phyloP scores from a whole-genome alignment of 2,888 invertebrate species.

The Mycogona germanica region DNA sequence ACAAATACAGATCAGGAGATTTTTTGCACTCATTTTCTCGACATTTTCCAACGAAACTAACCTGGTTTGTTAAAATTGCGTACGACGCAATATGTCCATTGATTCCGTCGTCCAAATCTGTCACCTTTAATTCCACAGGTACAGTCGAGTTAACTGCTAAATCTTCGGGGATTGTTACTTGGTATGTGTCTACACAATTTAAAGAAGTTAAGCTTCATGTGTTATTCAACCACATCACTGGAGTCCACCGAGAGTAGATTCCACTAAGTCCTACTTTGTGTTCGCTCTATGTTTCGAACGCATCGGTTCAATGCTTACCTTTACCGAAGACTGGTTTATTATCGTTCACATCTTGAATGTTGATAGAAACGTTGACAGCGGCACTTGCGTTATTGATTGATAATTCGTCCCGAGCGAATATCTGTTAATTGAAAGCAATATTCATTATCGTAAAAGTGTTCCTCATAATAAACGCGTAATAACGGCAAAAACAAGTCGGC shows the following conservation, averaged over 20 bases:
- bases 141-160: slow-evolving; percentile 15
- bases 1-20: background rate
- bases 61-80: slow-evolving; percentile 14
- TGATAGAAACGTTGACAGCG: slow-evolving; percentile 26
- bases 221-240: too few relatives aligned
- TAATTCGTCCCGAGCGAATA: slow-evolving; percentile 25
- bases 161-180: slow-evolving; percentile 18
- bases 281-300: background rate
- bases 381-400: slow-evolving; percentile 27
- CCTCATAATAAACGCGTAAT: too few relatives aligned
- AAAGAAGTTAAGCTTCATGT: background rate
- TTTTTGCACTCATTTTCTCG: background rate
- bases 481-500: too few relatives aligned
- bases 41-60: too few relatives aligned
- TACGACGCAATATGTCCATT: slow-evolving; percentile 18
- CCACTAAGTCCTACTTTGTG: background rate
- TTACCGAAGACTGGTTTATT: slow-evolving; percentile 28
- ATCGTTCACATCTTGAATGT: slow-evolving; percentile 28
- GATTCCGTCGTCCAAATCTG: slow-evolving; percentile 17
- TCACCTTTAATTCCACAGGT: slow-evolving; percentile 16
- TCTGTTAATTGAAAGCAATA: slow-evolving; percentile 14
- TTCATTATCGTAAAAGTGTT: slow-evolving; percentile 1
- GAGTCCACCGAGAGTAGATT: too few relatives aligned
- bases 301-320: slow-evolving; percentile 25
- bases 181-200: slow-evolving; percentile 18